Conservation (phyloP, 2,113 vertebrate species). For the Prinia subflava region DNA sequence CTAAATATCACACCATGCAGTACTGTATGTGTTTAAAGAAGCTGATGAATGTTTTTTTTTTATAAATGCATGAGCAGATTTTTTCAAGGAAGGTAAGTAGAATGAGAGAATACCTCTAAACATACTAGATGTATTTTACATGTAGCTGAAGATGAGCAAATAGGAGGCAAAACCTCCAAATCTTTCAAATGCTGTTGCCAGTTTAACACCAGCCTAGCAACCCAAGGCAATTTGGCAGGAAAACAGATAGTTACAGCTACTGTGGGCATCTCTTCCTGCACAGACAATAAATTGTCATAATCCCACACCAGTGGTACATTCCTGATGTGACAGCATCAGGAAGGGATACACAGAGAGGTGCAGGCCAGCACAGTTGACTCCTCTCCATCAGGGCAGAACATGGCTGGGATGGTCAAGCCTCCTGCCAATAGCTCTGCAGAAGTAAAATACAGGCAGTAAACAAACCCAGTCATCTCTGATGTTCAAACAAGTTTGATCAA, state of each 20-base stretch:
- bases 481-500: neutral
- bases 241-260: neutral
- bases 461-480: neutral
- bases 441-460: neutral
- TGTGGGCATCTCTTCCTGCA: neutral
- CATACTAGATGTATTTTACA: neutral
- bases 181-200: neutral
- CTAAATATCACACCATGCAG: neutral
- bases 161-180: neutral
- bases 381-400: neutral
- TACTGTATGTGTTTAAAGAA: neutral
- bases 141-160: neutral
- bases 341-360: neutral
- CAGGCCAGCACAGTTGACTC: neutral
- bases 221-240: neutral
- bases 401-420: neutral
- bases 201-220: neutral
- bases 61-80: neutral
- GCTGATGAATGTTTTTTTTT: neutral
- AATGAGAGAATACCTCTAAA: neutral
- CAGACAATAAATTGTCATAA: neutral
- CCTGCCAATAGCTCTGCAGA: neutral
- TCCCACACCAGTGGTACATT: neutral
- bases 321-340: neutral
- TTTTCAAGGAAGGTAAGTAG: neutral